phyloP scores from a whole-genome alignment of 2,797 vertebrate genomes.

The Hapalemur alaotrensis region DNA sequence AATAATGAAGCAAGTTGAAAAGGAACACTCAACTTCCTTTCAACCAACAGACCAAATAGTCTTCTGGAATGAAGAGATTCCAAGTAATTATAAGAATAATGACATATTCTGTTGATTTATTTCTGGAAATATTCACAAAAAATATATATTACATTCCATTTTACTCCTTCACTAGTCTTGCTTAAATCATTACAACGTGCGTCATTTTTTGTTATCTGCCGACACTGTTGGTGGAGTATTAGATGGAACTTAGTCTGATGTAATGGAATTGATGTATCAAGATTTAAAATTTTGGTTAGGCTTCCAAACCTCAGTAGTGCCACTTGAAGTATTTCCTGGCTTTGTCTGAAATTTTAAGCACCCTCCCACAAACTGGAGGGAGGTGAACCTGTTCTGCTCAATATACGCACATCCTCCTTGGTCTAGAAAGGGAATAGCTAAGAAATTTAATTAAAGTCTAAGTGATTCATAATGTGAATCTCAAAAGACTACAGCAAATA shows the following conservation, averaged over 20 bases:
- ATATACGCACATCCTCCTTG: no score
- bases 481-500: background rate
- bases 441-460: slow-evolving; percentile 46
- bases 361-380: background rate
- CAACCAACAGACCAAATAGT: background rate
- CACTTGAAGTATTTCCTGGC: background rate
- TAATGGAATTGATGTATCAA: background rate
- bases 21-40: background rate
- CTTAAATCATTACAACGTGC: background rate
- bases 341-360: background rate
- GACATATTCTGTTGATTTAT: background rate
- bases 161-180: background rate
- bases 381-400: background rate
- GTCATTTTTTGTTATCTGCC: background rate
- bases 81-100: slow-evolving; percentile 28
- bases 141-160: background rate
- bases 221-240: background rate
- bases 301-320: background rate
- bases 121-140: slow-evolving; percentile 50
- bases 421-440: slow-evolving; percentile 34
- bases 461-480: background rate
- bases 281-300: background rate
- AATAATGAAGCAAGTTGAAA: background rate
- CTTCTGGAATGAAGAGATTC: slow-evolving; percentile 28
- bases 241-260: background rate